Percentiles rank a stretch among this genome's conserved stretches.
Evolutionary conservation across 2,888 invertebrate genomes (phyloP).

Genomic region (Encarsia formosa): DNA sequence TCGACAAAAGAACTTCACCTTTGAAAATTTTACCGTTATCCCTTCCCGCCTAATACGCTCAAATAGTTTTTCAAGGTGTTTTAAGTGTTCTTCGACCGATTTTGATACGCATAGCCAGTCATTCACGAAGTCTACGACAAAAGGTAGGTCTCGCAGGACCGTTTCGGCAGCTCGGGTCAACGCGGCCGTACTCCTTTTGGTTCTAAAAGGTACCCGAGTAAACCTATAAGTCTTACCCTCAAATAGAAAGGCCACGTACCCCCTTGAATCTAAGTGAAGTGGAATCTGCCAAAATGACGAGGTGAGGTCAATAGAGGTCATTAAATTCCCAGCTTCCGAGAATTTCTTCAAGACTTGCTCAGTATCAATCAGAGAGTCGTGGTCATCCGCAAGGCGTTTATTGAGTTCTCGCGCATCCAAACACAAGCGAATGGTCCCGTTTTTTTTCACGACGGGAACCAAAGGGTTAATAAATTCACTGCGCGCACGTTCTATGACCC

Average conservation of each 20-base stretch:
- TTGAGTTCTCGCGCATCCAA: too few species aligned
- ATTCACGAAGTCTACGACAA: neutral
- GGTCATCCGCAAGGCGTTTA: too few species aligned
- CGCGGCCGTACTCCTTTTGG: neutral
- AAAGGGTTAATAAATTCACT: too few species aligned
- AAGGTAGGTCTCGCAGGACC: neutral
- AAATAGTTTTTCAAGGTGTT: neutral
- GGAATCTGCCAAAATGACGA: neutral
- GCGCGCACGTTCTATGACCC: too few species aligned
- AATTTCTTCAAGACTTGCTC: neutral
- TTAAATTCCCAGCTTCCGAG: neutral
- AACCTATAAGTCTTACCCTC: neutral
- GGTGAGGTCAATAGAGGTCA: neutral
- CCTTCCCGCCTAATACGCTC: neutral
- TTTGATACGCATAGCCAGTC: neutral
- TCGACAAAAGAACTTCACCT: constrained; percentile 29
- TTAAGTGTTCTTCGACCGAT: neutral
- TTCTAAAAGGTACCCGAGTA: neutral
- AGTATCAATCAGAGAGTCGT: too few species aligned
- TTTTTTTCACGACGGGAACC: too few species aligned
- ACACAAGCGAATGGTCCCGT: too few species aligned
- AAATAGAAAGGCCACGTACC: neutral
- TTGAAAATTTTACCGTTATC: constrained; percentile 10
- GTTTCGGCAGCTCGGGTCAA: neutral
- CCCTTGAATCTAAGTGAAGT: neutral